Evolutionary conservation across 2,888 invertebrate species (phyloP).

Genomic region (Diadegma fenestrale): DNA sequence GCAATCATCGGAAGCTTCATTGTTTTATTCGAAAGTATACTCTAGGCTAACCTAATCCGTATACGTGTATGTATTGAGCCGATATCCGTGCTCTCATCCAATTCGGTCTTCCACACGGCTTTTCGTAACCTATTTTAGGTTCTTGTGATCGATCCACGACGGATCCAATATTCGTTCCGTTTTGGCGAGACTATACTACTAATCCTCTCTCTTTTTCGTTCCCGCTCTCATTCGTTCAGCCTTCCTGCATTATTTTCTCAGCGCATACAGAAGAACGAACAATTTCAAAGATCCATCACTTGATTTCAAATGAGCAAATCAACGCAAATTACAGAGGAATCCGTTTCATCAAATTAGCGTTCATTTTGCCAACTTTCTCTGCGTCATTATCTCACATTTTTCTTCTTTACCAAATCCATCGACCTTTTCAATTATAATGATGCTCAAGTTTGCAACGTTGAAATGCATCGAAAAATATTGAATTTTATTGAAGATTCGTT

Average conservation of each 20-base stretch:
- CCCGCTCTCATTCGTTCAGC: not conserved
- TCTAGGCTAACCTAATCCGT: constrained; percentile 1
- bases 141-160: constrained; percentile 59
- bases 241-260: not conserved
- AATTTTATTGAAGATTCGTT: too few relatives aligned
- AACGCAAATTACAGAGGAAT: not conserved
- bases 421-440: too few relatives aligned
- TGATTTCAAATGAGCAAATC: not conserved
- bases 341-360: not conserved
- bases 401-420: too few relatives aligned
- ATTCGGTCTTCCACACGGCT: constrained; percentile 57
- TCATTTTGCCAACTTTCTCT: not conserved
- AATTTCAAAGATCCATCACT: not conserved
- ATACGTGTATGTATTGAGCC: constrained; percentile 34
- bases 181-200: constrained; percentile 52
- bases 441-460: too few relatives aligned
- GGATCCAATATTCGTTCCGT: constrained; percentile 62
- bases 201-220: constrained; percentile 4
- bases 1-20: constrained; percentile 48
- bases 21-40: constrained; percentile 41
- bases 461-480: too few relatives aligned
- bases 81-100: constrained; percentile 58
- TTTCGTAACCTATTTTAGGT: constrained; percentile 67
- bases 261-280: not conserved
- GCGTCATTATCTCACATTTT: not conserved